phyloP scores from a whole-genome alignment of 2,113 vertebrate genomes.

The Piaya cayana region DNA sequence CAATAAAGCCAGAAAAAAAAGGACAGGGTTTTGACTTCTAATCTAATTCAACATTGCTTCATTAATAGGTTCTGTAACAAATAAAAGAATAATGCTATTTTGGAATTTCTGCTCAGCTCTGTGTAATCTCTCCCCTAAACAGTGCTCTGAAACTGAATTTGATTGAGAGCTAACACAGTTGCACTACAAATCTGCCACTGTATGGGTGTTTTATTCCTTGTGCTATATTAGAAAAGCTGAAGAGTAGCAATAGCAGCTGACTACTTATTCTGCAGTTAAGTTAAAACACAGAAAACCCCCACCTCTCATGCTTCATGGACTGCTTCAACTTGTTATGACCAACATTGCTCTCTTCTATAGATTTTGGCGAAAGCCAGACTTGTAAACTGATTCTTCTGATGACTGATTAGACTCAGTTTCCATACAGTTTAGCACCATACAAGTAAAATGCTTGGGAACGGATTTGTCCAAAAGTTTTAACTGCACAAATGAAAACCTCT shows the following conservation, averaged over 20 bases:
- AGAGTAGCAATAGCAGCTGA: neutral
- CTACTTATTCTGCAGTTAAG: neutral
- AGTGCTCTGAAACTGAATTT: neutral
- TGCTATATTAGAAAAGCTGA: neutral
- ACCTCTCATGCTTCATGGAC: neutral
- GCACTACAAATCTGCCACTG: neutral
- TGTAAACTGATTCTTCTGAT: neutral
- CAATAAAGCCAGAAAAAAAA: neutral
- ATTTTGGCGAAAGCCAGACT: neutral
- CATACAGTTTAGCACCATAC: neutral
- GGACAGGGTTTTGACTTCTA: neutral
- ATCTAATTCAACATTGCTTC: neutral
- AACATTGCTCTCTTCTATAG: neutral
- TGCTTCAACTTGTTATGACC: slow-evolving; percentile 4
- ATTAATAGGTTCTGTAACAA: fast-evolving
- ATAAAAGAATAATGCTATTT: neutral
- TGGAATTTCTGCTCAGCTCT: neutral
- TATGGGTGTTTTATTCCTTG: neutral
- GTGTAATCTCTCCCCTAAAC: neutral
- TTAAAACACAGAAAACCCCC: neutral
- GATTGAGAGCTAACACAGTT: neutral
- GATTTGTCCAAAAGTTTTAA: neutral
- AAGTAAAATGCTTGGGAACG: neutral
- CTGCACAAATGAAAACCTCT: neutral
- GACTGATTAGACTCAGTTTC: neutral